These are phyloP conservation scores for Pharmacophagus antenor DNA, from an alignment of 2,888 invertebrate genomes.

Conservation along the genomic window DNA sequence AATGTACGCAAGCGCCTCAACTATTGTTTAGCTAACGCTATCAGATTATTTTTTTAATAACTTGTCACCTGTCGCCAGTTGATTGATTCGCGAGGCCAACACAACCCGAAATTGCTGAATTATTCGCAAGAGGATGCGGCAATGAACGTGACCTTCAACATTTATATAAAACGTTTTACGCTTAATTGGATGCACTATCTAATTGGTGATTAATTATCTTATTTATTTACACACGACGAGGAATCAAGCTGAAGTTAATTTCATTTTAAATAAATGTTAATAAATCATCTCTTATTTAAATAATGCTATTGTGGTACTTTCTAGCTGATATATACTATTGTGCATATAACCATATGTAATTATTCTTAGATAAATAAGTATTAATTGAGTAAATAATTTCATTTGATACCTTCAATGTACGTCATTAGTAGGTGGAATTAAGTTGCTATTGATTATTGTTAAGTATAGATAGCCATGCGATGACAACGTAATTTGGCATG, in stretches of 20 bases:
- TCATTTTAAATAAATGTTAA: conserved; percentile 23
- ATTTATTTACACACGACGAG: conserved; percentile 5
- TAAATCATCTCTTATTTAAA: conserved; percentile 23
- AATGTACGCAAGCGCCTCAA: conserved; percentile 6
- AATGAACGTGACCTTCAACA: conserved; percentile 45
- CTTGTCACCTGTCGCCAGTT: conserved; percentile 53
- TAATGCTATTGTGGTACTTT: conserved; percentile 8
- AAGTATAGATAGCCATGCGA: conserved; percentile 5
- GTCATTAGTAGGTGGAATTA: not conserved
- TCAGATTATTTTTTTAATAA: conserved; percentile 54
- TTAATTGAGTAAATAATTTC: conserved; percentile 9
- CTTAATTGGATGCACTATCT: conserved; percentile 5
- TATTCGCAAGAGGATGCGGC: conserved; percentile 50
- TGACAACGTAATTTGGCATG: not conserved
- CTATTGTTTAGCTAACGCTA: conserved; percentile 40
- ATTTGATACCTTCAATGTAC: not conserved
- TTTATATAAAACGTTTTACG: conserved; percentile 6
- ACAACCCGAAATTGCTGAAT: conserved; percentile 51
- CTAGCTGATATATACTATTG: not conserved
- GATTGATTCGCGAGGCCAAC: conserved; percentile 67
- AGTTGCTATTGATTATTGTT: conserved; percentile 15
- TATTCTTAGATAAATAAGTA: conserved; percentile 15
- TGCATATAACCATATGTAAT: not conserved
- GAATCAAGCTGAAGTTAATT: conserved; percentile 17
- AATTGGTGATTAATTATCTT: conserved; percentile 7